Evolutionary conservation across 2,888 invertebrate genomes (phyloP), one percentile per base, ranked within the genome.

Genomic region (Deroplatys truncata): DNA sequence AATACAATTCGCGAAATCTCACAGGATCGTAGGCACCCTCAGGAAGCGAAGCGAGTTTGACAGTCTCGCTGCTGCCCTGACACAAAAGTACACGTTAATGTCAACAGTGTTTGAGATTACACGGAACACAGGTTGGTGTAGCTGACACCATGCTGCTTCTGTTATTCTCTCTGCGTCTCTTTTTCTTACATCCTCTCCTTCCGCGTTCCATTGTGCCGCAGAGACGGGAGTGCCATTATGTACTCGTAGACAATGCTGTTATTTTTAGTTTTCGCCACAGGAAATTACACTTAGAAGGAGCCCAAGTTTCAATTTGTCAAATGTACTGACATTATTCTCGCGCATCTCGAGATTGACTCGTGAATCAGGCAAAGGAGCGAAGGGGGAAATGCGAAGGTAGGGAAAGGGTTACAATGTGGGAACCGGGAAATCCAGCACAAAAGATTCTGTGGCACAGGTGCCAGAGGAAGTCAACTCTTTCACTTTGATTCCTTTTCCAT

Each of bases 301-400:
- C 35, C 28, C 88, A 88, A 88, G 88, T 88, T 88, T 88, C 88
- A 85, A 88, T 88, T 88, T 88, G 88, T 85, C 88, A 84, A 88
- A 88, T 88, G 88, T 85, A 86, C 86, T 49, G 82, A 82, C 28
- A 31, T 86, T 82, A 82, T 29, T 86, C 82, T 72, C 20, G 56
- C 56, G 56, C 56, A 72, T 72, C 56, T 72, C 56, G 56, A 72
- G 56, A 72, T 72, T 72, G 56, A 72, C 56, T 72, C 20, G 25
- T 25, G 56, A 72, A 72, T 72, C 56, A 72, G 25, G 56, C 56
- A 25, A 72, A 72, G 56, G 56, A 25, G 15, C 25, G 56, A 72
- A 72, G 56, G 56, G 56, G 56, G 56, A 72, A 72, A 72, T 72
- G 56, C 56, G 56, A 20, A 72, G 56, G 56, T 72, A 72, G 56